Percentiles rank a stretch among this genome's conserved stretches.
These are phyloP conservation scores for Anthopleura sola DNA, from an alignment of 64 coral and sea anemone genomes.

Conservation along the genomic window DNA sequence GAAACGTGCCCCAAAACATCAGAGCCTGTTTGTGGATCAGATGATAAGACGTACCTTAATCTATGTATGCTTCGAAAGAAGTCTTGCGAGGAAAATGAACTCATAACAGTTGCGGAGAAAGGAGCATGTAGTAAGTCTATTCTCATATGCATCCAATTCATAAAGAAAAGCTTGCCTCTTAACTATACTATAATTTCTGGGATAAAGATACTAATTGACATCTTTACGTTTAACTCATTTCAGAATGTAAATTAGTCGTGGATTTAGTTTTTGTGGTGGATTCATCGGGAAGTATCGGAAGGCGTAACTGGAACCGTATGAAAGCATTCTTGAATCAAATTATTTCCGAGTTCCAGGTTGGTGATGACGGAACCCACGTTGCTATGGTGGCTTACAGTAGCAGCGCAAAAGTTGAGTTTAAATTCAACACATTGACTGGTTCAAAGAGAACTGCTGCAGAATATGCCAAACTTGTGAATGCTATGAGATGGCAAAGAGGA, in stretches of 20 bases:
- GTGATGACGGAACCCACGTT: conserved; percentile 58
- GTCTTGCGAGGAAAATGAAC: conserved; percentile 25
- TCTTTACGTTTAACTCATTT: background rate
- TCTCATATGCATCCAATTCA: background rate
- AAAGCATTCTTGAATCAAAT: conserved; percentile 16
- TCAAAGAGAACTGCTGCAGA: background rate
- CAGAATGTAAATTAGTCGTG: conserved; percentile 33
- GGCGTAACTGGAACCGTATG: conserved; percentile 3
- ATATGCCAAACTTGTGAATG: conserved; percentile 10
- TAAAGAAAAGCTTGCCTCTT: no score
- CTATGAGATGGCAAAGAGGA: conserved; percentile 21
- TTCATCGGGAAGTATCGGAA: conserved; percentile 57
- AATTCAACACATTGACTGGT: conserved; percentile 24
- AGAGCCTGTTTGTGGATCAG: conserved; percentile 34
- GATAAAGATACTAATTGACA: no score
- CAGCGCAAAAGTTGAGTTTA: conserved; percentile 30
- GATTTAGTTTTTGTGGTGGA: conserved; percentile 49
- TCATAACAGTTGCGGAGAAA: background rate
- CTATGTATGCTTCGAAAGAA: conserved; percentile 30
- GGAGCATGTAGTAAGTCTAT: conserved; percentile 3
- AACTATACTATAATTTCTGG: no score
- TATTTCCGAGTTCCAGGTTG: conserved; percentile 33
- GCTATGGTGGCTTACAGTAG: conserved; percentile 76
- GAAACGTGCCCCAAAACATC: background rate
- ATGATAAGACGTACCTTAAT: conserved; percentile 33